Evolutionary conservation across 2,888 invertebrate genomes (phyloP).

Genomic region (Thymelicus lineola): DNA sequence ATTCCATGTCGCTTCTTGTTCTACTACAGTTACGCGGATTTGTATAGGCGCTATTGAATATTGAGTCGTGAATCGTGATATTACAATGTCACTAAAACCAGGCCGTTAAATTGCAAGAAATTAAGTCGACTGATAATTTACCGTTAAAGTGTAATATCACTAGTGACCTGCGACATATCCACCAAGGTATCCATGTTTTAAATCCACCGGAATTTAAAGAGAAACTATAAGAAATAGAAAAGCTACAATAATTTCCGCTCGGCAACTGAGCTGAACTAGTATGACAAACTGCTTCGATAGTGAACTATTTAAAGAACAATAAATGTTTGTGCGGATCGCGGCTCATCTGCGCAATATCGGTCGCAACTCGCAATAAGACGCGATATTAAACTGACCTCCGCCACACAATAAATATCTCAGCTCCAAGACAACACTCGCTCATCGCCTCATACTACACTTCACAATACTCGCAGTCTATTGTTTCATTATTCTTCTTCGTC

Average conservation of each 20-base stretch:
- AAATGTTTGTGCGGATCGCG: conserved; percentile 16
- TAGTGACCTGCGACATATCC: too few species aligned
- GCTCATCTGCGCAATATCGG: conserved; percentile 25
- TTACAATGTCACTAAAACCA: too few species aligned
- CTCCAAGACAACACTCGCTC: not conserved
- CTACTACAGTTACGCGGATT: too few species aligned
- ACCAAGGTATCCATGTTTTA: too few species aligned
- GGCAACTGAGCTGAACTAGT: not conserved
- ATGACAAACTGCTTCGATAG: conserved; percentile 16
- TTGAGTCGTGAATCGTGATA: too few species aligned
- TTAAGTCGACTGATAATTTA: too few species aligned
- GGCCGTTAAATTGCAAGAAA: too few species aligned
- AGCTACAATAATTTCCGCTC: not conserved
- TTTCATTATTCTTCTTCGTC: too few species aligned
- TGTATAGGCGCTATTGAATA: too few species aligned
- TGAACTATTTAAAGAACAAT: conserved; percentile 18
- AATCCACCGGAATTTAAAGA: too few species aligned
- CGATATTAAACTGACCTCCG: conserved; percentile 29
- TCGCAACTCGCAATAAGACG: conserved; percentile 25
- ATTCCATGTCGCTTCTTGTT: too few species aligned
- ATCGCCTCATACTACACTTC: not conserved
- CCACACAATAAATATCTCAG: conserved; percentile 14
- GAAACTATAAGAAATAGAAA: not conserved
- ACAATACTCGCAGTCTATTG: not conserved
- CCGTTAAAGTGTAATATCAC: too few species aligned